These are phyloP conservation scores for Noctilio leporinus DNA, from an alignment of 2,113 vertebrate species.

Conservation along the genomic window DNA sequence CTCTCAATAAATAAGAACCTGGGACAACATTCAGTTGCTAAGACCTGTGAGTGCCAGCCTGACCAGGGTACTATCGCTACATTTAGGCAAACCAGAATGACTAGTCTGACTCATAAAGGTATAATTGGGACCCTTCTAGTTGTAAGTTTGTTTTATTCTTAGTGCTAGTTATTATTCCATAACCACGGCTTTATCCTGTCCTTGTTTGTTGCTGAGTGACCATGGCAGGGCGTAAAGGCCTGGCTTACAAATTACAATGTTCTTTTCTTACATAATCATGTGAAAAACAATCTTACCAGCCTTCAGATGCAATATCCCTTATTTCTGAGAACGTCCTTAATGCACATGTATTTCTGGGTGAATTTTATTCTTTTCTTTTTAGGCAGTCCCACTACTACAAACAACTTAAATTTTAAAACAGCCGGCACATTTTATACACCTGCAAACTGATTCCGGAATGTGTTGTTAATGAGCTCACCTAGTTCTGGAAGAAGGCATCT, in stretches of 20 bases:
- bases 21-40: background rate
- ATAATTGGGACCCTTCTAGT: slow-evolving; percentile 31
- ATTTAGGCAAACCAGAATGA: slow-evolving; percentile 40
- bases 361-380: background rate
- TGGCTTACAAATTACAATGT: background rate
- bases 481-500: background rate
- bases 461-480: background rate
- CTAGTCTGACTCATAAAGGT: slow-evolving; percentile 24
- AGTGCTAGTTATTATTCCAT: background rate
- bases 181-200: background rate
- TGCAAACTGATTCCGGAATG: background rate
- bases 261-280: background rate
- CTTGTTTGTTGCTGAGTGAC: slow-evolving; percentile 1
- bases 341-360: background rate
- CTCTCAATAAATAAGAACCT: background rate
- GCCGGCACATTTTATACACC: background rate
- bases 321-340: background rate
- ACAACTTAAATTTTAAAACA: background rate
- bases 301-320: background rate
- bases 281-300: background rate
- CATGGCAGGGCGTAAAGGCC: background rate
- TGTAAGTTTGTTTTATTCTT: slow-evolving; percentile 30
- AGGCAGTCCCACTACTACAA: background rate
- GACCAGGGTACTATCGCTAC: background rate
- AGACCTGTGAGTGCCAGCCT: background rate